Conservation (phyloP, 1,140 invertebrate genomes). For the Drosophila seguyi region DNA sequence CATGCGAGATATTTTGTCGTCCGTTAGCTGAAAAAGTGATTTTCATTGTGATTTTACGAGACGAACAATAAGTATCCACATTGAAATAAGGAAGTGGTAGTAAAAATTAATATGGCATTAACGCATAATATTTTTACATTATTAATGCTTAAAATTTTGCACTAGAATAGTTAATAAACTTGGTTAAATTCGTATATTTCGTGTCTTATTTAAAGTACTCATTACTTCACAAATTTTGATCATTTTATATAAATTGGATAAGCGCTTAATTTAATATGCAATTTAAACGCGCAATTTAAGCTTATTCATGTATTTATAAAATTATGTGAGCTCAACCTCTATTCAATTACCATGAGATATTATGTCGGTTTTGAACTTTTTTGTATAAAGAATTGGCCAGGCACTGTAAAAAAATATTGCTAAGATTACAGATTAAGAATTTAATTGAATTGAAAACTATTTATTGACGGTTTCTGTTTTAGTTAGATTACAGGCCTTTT, state of each 20-base stretch:
- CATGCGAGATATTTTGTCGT: conserved; percentile 49
- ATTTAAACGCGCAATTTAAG: not conserved
- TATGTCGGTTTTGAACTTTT: not conserved
- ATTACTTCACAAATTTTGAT: not conserved
- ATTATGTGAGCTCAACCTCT: not conserved
- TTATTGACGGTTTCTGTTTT: not conserved
- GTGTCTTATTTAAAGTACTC: too few relatives aligned
- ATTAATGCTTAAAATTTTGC: not conserved
- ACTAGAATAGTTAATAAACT: not conserved
- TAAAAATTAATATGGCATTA: not conserved
- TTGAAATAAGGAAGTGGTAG: not conserved
- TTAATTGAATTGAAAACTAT: not conserved
- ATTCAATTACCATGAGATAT: not conserved
- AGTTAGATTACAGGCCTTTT: too few relatives aligned
- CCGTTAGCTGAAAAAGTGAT: not conserved
- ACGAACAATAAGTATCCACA: not conserved
- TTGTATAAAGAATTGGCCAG: not conserved
- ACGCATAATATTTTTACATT: not conserved
- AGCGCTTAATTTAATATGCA: not conserved
- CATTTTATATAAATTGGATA: not conserved
- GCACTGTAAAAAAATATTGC: not conserved
- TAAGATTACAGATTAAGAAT: not conserved
- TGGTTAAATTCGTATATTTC: not conserved
- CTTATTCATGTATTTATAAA: not conserved
- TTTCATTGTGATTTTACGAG: not conserved